phyloP scores from a whole-genome alignment of 2,797 vertebrate species.

The Syngnathus acus region DNA sequence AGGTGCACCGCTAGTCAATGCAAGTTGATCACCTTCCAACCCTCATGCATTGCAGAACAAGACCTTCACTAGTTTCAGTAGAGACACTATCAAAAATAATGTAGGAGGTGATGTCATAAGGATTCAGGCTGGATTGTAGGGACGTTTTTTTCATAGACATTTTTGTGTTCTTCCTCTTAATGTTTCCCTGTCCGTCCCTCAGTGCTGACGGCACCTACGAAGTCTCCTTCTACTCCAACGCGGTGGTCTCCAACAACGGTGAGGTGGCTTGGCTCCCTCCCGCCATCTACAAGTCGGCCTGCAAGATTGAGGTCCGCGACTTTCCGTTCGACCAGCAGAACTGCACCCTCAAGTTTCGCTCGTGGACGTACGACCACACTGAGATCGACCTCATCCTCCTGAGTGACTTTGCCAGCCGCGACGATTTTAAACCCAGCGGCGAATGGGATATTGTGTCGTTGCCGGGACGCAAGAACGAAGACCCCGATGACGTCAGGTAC shows the following conservation, averaged over 20 bases:
- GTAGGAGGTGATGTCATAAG: not conserved
- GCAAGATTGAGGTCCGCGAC: constrained; percentile 77
- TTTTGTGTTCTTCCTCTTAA: not conserved
- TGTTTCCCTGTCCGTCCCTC: constrained; percentile 3
- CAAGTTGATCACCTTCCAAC: not conserved
- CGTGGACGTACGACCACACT: constrained; percentile 78
- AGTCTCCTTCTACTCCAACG: constrained; percentile 77
- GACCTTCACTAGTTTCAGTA: not conserved
- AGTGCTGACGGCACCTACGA: constrained; percentile 77
- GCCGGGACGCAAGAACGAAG: constrained; percentile 74
- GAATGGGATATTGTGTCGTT: constrained; percentile 77
- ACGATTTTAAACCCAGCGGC: constrained; percentile 76
- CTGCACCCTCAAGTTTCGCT: constrained; percentile 77
- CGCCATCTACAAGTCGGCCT: constrained; percentile 77
- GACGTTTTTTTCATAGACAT: not conserved
- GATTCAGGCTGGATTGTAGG: not conserved
- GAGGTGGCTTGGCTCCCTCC: constrained; percentile 76
- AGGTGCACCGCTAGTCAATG: not conserved
- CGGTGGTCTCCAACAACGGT: constrained; percentile 71
- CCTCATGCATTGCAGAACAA: not conserved
- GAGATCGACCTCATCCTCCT: constrained; percentile 75
- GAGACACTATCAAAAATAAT: not conserved
- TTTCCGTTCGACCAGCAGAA: constrained; percentile 82
- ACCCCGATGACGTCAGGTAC: constrained; percentile 68
- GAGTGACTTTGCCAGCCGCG: constrained; percentile 72